Base-by-base conservation (phyloP, 2,888 invertebrate species). In the Pseudococcus viburni region DNA sequence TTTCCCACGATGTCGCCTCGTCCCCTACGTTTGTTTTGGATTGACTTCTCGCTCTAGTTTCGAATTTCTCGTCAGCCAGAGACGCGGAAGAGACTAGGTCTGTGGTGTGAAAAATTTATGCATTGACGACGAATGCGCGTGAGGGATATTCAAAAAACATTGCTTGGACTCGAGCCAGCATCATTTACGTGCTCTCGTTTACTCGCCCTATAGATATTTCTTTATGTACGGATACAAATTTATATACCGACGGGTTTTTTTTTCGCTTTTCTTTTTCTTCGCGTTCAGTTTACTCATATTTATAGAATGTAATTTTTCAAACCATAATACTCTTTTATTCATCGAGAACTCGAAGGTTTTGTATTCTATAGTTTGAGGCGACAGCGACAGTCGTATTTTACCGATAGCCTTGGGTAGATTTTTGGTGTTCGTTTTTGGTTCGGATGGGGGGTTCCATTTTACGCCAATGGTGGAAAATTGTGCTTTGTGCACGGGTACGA, bases 131-230 rank as follows among this genome's bases (percentile, higher is more conserved):
- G 9, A 22, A 22, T 7, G 77, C 46, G 80, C 19, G n/a, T 39
- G 5, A 83, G 80, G 46, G 46, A n/a, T 83, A 19, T 83, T 83
- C 80, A 46, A 83, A n/a, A 83, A 83, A 83, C 80, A 46, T 77
- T 33, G n/a, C n/a, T 83, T 83, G 80, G 80, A 83, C 19, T 46
- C 11, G 33, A 83, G 42, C 80, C 80, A 83, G 17, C 5, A 12
- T 59, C 64, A 1, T 64, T 22, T 64, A 22, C 1, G 12, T 77
- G 39, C 17, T 17, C 22, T 64, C 64, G 22, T 64, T 64, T 59
- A 19, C 15, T 59, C 17, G 59, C 59, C 3, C 26, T 33, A 33
- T 59, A 59, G 17, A 0, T 19, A 5, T n/a, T 59, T 59, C n/a
- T 42, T 12, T 51, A 4, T n/a, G 6, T n/a, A 55, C 22, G 22